These are phyloP conservation scores for Apodemus sylvaticus DNA, from an alignment of 2,113 vertebrate species.

Conservation along the genomic window DNA sequence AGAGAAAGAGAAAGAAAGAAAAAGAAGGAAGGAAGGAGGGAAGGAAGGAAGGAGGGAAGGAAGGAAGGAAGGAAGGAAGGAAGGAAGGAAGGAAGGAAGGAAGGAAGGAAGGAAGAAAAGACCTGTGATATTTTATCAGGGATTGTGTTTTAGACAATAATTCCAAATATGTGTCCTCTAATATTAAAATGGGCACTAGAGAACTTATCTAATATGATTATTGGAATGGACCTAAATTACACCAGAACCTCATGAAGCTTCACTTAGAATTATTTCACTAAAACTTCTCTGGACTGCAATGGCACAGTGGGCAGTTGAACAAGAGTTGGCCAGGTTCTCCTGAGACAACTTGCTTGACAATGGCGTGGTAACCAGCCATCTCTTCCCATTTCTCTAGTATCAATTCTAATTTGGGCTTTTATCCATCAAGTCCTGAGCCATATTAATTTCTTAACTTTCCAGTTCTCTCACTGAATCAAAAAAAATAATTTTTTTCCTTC, in stretches of 20 bases:
- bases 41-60: background rate
- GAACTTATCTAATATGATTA: background rate
- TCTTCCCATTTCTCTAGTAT: background rate
- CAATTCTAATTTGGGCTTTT: background rate
- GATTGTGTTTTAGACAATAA: background rate
- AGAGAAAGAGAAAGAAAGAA: background rate
- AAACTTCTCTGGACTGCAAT: background rate
- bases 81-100: background rate
- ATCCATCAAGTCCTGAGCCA: background rate
- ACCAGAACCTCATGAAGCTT: background rate
- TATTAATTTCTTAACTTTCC: conserved; percentile 58
- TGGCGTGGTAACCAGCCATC: background rate
- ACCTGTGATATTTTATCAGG: background rate
- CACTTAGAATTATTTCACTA: background rate
- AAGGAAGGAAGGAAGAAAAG: background rate
- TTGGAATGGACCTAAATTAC: background rate
- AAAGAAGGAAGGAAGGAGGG: background rate
- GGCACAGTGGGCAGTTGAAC: background rate
- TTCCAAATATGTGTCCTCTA: background rate
- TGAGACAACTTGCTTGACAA: background rate
- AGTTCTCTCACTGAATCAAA: conserved; percentile 34
- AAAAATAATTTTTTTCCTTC: conserved; percentile 16
- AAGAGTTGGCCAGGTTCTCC: background rate
- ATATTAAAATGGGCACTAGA: background rate
- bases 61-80: rapidly evolving